A percentile compares a stretch with the other conserved stretches of the same genome.
Conservation (phyloP, 2,888 invertebrate species). For the Eledona agricola region DNA sequence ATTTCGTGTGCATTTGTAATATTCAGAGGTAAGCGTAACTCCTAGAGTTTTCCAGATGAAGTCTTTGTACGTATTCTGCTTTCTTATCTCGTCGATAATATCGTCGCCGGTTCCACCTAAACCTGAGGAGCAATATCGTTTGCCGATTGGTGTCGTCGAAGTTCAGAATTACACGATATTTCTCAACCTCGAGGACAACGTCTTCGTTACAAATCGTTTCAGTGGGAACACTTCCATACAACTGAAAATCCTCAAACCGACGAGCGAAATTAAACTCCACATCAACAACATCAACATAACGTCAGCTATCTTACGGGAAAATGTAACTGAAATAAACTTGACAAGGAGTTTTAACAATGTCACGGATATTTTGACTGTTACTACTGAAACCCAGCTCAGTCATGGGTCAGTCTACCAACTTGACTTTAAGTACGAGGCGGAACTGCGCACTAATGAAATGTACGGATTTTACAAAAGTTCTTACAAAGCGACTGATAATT, state of each 20-base stretch:
- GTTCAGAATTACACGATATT: neutral
- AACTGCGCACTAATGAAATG: constrained; percentile 42
- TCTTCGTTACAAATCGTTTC: constrained; percentile 1
- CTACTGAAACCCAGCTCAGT: neutral
- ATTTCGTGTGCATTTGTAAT: too few species aligned
- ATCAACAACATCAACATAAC: constrained; percentile 5
- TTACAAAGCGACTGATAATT: constrained; percentile 31
- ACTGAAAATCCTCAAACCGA: constrained; percentile 8
- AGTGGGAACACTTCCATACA: neutral
- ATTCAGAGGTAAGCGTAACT: too few species aligned
- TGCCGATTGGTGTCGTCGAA: constrained; percentile 6
- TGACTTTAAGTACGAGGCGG: constrained; percentile 7
- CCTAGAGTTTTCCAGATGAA: too few species aligned
- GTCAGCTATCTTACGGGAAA: neutral
- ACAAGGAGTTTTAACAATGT: constrained; percentile 1
- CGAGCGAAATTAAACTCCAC: constrained; percentile 18
- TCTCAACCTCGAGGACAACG: neutral
- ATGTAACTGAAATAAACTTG: constrained; percentile 4
- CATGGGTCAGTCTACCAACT: constrained; percentile 8
- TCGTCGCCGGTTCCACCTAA: too few species aligned
- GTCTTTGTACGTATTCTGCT: too few species aligned
- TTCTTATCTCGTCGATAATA: too few species aligned
- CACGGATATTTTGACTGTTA: constrained; percentile 15
- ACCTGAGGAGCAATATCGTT: constrained; percentile 11
- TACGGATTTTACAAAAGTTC: constrained; percentile 45